Evolutionary conservation across 2,113 vertebrate genomes (phyloP), one percentile per base, ranked within the genome.

Genomic region (Symphodus melops): DNA sequence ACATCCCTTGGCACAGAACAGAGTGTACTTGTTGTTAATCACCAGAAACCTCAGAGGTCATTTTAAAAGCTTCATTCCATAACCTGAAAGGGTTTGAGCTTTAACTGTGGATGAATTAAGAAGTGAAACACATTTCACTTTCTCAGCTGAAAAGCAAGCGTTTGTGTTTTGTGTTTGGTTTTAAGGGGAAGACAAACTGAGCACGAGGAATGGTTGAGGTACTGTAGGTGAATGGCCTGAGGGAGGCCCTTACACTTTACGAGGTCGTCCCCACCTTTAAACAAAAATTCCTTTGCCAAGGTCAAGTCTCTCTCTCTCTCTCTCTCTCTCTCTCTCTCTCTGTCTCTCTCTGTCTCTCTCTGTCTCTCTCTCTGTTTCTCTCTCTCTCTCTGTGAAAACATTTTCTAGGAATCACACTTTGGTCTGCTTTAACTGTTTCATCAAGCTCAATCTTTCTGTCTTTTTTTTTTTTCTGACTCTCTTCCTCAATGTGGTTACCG

Each of bases 401-500:
- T 83, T 83, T 83, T 81, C 20, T 51, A 68, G 68, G 69, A 79
- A 78, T 69, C 68, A 57, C 69, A 67, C 48, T 55, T 46, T 2
- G 46, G 46, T 68, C 60, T 83, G 58, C 76, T 65, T 65, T 75
- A 72, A 59, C 68, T 83, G 63, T 82, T 72, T 86, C 81, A 88
- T 59, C 71, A 79, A 79, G 80, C 73, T 72, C 80, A 42, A 61
- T 75, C 70, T 88, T 57, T 84, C 55, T 85, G 36, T 81, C 80
- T 83, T 62, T 65, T 87, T 72, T 86, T 81, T 79, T 83, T 62
- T 65, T 87, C 75, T 86, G 70, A 36, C 79, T 73, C 20, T 62
- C 33, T 68, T 52, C 77, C 92, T 89, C 92, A 92, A 94, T 75
- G 77, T 86, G 84, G 78, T 82, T 79, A 82, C 92, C 94, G 84